These are phyloP conservation scores for Rhea pennata DNA, from an alignment of 2,113 vertebrate species.

Conservation along the genomic window DNA sequence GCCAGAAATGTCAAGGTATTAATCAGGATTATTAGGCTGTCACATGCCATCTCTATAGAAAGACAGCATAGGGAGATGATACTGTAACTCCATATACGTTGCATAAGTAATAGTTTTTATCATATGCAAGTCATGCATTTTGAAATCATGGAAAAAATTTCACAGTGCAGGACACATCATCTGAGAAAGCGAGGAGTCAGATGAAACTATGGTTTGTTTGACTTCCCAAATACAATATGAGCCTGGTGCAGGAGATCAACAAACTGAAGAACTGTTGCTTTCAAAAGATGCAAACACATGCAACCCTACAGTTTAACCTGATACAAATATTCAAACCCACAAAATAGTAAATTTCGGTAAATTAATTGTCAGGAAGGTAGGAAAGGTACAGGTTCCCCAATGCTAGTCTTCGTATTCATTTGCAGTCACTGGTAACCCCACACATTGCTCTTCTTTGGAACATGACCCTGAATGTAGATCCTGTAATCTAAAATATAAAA, in stretches of 20 bases:
- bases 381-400: neutral
- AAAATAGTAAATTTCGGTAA: neutral
- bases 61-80: neutral
- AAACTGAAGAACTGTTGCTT: neutral
- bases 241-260: neutral
- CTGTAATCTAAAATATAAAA: neutral
- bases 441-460: neutral
- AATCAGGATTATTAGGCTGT: neutral
- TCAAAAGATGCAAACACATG: neutral
- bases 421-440: accelerated
- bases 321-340: neutral
- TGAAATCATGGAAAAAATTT: neutral
- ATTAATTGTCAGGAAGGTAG: neutral
- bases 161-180: neutral
- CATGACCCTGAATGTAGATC: neutral
- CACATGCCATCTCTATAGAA: neutral
- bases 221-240: neutral
- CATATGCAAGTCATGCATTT: neutral
- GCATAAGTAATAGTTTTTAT: neutral
- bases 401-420: neutral
- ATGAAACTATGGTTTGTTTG: neutral
- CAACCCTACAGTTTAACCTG: neutral
- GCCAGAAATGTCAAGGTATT: neutral
- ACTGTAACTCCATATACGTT: neutral
- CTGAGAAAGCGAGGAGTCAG: neutral